phyloP scores from a whole-genome alignment of 53 echinoderm and acorn worm species.

The Echinometra lucunter region DNA sequence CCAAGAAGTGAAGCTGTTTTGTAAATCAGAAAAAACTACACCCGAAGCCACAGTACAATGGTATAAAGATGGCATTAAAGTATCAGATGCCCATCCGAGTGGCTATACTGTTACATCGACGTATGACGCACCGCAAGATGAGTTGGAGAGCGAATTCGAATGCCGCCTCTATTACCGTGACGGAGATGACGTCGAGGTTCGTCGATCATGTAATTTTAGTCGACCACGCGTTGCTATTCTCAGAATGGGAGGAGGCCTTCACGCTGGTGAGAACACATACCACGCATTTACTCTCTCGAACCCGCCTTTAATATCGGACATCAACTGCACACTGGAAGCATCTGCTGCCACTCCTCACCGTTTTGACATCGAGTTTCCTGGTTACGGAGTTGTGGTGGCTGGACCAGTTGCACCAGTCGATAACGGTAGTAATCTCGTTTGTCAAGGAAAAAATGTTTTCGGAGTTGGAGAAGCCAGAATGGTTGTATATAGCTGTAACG shows the following conservation, averaged over 20 bases:
- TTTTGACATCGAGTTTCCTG: slow-evolving; percentile 2
- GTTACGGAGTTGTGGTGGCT: neutral
- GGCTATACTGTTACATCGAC: neutral
- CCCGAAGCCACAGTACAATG: slow-evolving; percentile 48
- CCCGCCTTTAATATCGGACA: slow-evolving; percentile 52
- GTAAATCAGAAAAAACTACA: slow-evolving; percentile 46
- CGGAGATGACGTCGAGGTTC: neutral
- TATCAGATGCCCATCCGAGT: slow-evolving; percentile 1
- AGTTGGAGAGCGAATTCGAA: slow-evolving; percentile 35
- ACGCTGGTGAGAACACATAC: neutral
- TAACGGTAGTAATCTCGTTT: slow-evolving; percentile 28
- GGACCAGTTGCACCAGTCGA: slow-evolving; percentile 37
- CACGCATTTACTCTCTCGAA: slow-evolving; percentile 21
- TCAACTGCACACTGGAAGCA: slow-evolving; percentile 46
- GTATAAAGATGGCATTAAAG: slow-evolving; percentile 23
- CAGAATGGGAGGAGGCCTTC: neutral
- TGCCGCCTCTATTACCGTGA: slow-evolving; percentile 36
- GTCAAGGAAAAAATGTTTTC: slow-evolving; percentile 37
- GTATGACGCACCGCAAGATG: neutral
- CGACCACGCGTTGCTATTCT: slow-evolving; percentile 10
- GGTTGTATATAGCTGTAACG: slow-evolving; percentile 9
- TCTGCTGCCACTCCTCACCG: neutral
- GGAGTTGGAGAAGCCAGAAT: slow-evolving; percentile 11
- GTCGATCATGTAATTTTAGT: slow-evolving; percentile 39
- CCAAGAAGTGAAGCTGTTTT: neutral